Evolutionary conservation across 1,140 invertebrate species (phyloP).

Genomic region (Thaumatotibia leucotreta): DNA sequence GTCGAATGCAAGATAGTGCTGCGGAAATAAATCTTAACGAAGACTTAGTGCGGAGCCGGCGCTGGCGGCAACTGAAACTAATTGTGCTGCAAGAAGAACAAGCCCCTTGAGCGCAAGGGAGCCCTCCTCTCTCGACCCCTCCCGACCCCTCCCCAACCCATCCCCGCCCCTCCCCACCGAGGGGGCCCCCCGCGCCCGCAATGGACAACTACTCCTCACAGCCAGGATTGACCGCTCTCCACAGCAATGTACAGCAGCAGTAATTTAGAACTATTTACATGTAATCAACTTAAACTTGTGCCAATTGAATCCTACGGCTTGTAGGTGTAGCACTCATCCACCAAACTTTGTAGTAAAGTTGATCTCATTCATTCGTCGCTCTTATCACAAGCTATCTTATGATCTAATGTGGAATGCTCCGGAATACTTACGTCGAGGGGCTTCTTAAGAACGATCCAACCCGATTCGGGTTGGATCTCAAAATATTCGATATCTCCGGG

Average conservation of each 20-base stretch:
- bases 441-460: conserved; percentile 96
- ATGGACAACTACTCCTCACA: conserved; percentile 76
- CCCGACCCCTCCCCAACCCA: too few species aligned
- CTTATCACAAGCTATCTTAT: conserved; percentile 47
- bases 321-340: conserved; percentile 75
- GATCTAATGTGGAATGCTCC: conserved; percentile 16
- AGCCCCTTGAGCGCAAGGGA: conserved; percentile 50
- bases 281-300: conserved; percentile 67
- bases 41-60: conserved; percentile 71
- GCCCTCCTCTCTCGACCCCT: conserved; percentile 24
- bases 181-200: conserved; percentile 56
- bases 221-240: conserved; percentile 71
- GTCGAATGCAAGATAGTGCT: conserved; percentile 76
- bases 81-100: conserved; percentile 77
- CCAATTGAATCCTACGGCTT: conserved; percentile 76
- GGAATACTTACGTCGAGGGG: conserved; percentile 93
- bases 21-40: conserved; percentile 76
- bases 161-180: too few species aligned
- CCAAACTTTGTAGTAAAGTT: conserved; percentile 73
- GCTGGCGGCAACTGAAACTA: conserved; percentile 77
- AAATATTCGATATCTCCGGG: conserved; percentile 94
- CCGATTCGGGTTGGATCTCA: conserved; percentile 96
- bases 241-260: conserved; percentile 73
- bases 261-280: conserved; percentile 76
- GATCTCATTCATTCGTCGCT: conserved; percentile 69